phyloP scores from a whole-genome alignment of 1,140 invertebrate genomes.

The Sarcophaga bullata region DNA sequence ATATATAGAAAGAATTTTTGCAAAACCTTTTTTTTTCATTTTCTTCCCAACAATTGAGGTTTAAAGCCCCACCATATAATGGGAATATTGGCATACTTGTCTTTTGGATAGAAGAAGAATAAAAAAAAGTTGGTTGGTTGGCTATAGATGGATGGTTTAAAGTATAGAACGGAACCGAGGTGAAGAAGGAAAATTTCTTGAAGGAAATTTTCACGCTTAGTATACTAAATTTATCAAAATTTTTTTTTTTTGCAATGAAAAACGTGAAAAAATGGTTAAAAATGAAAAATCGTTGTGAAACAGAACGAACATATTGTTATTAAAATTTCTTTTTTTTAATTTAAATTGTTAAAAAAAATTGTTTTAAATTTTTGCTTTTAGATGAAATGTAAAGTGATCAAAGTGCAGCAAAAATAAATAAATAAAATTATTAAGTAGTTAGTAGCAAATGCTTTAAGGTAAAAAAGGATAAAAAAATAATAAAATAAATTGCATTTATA shows the following conservation, averaged over 20 bases:
- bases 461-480: neutral
- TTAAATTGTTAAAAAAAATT: neutral
- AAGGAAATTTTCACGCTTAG: slow-evolving; percentile 35
- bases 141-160: too few relatives aligned
- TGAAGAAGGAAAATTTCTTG: slow-evolving; percentile 31
- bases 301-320: neutral
- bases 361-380: neutral
- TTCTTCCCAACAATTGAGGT: slow-evolving; percentile 8
- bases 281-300: neutral
- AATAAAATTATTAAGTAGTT: slow-evolving; percentile 31
- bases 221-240: slow-evolving; percentile 7
- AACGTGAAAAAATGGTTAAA: neutral
- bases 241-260: neutral
- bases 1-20: slow-evolving; percentile 14
- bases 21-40: neutral
- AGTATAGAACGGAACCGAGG: slow-evolving; percentile 32
- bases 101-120: neutral
- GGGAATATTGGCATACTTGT: slow-evolving; percentile 36
- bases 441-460: neutral
- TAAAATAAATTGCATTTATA: slow-evolving; percentile 36
- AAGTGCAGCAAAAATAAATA: slow-evolving; percentile 23
- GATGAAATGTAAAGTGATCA: slow-evolving; percentile 10
- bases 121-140: too few relatives aligned
- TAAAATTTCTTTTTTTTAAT: neutral
- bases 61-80: slow-evolving; percentile 32